A percentile compares a stretch with the other conserved stretches of the same genome.
Evolutionary conservation across 2,797 vertebrate species (phyloP).

Genomic region (Schizopygopsis malacanthus): DNA sequence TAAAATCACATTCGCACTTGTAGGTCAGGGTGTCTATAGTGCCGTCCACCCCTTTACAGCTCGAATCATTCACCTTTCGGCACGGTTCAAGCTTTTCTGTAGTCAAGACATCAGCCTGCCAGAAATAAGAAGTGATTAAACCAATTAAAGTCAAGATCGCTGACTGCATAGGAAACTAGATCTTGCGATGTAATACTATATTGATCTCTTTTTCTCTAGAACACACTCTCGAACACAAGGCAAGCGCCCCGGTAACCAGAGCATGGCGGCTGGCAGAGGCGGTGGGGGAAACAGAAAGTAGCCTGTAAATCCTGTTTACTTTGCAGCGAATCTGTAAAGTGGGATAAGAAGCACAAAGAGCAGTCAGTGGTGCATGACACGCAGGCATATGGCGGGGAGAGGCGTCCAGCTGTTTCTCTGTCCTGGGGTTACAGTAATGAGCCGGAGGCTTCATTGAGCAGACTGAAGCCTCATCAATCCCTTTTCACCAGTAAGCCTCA

Average conservation of each 20-base stretch:
- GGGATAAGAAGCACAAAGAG: conserved; percentile 60
- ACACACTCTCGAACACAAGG: conserved; percentile 19
- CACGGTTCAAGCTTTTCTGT: conserved; percentile 18
- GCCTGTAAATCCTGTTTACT: conserved; percentile 53
- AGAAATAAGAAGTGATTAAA: conserved; percentile 29
- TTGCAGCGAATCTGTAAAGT: conserved; percentile 58
- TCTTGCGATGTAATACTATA: conserved; percentile 51
- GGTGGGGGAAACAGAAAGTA: conserved; percentile 43
- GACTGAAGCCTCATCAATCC: conserved; percentile 63
- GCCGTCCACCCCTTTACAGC: conserved; percentile 6
- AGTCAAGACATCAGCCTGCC: conserved; percentile 34
- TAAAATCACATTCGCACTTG: conserved; percentile 14
- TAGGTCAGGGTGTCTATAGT: conserved; percentile 22
- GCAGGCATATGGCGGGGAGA: conserved; percentile 61
- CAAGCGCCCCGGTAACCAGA: conserved; percentile 39
- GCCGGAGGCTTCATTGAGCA: conserved; percentile 59
- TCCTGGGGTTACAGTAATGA: conserved; percentile 66
- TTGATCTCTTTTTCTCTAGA: conserved; percentile 31
- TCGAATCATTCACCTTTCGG: neutral
- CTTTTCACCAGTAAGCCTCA: conserved; percentile 50
- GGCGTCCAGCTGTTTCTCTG: conserved; percentile 64
- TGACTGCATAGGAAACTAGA: conserved; percentile 51
- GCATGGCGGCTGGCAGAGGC: conserved; percentile 22
- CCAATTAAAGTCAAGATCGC: conserved; percentile 36
- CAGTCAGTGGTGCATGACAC: conserved; percentile 60